A percentile compares a stretch with the other conserved stretches of the same genome.
Evolutionary conservation across 2,797 vertebrate genomes (phyloP).

Genomic region (Pampus argenteus): DNA sequence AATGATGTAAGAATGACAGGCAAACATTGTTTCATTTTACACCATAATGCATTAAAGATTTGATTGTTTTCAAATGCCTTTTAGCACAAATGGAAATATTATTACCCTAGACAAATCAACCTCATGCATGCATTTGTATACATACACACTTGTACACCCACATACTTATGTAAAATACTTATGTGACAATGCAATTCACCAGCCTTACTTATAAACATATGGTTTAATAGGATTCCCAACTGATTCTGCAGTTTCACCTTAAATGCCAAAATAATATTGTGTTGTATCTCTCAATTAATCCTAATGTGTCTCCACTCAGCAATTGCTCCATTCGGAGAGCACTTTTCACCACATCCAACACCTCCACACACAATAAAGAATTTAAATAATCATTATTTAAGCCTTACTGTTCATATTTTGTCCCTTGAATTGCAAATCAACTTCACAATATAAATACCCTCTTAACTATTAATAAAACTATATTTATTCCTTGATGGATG

Average conservation of each 20-base stretch:
- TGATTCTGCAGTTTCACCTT: neutral
- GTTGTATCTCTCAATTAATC: too few species aligned
- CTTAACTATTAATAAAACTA: too few species aligned
- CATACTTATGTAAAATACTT: slow-evolving; percentile 1
- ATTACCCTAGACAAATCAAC: slow-evolving; percentile 24
- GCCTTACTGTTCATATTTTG: neutral
- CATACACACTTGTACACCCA: neutral
- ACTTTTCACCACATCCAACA: neutral
- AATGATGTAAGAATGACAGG: slow-evolving; percentile 45
- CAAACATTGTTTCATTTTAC: slow-evolving; percentile 39
- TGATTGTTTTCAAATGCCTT: slow-evolving; percentile 34
- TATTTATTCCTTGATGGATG: too few species aligned
- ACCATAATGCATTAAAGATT: slow-evolving; percentile 21
- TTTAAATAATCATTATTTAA: neutral
- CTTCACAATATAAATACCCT: too few species aligned
- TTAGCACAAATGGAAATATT: slow-evolving; percentile 41
- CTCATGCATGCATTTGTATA: slow-evolving; percentile 15
- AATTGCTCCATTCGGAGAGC: too few species aligned
- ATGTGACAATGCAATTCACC: neutral
- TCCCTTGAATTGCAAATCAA: too few species aligned
- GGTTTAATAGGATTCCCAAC: neutral
- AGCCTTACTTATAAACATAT: neutral
- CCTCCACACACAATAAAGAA: neutral
- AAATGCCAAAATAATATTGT: neutral
- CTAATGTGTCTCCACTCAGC: too few species aligned